Evolutionary conservation across 1,140 invertebrate species (phyloP).

Genomic region (Muscidifurax raptorellus): DNA sequence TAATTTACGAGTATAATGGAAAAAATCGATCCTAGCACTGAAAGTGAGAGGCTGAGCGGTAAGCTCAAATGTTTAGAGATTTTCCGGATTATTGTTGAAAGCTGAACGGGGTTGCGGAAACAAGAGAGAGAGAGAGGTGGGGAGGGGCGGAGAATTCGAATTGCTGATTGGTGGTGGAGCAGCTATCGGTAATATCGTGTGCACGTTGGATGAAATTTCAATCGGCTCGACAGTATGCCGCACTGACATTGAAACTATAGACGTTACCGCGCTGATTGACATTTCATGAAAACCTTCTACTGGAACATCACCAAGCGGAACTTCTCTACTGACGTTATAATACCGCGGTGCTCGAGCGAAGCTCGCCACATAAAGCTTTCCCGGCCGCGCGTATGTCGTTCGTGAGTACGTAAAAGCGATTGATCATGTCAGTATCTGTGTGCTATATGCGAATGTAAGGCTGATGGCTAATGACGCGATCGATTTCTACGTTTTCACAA

Average conservation of each 20-base stretch:
- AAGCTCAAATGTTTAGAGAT: not conserved
- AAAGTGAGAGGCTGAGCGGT: no score
- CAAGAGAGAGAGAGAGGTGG: no score
- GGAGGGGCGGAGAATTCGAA: not conserved
- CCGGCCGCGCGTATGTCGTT: not conserved
- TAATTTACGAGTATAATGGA: not conserved
- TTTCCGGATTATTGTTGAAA: not conserved
- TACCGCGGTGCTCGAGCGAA: not conserved
- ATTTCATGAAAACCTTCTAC: conserved; percentile 39
- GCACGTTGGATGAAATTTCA: conserved; percentile 23
- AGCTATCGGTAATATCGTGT: not conserved
- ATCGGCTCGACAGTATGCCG: not conserved
- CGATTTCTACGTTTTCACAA: no score
- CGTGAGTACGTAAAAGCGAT: not conserved
- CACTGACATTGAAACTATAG: not conserved
- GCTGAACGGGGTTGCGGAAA: no score
- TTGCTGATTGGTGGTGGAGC: not conserved
- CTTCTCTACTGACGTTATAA: not conserved
- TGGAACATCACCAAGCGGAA: not conserved
- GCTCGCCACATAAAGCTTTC: not conserved
- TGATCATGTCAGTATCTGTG: not conserved
- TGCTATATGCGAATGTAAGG: no score
- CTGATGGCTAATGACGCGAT: no score
- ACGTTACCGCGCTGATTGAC: conserved; percentile 33
- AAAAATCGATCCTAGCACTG: not conserved